Percentiles rank a stretch among this genome's conserved stretches.
These are phyloP conservation scores for Lepidurus arcticus DNA, from an alignment of 1,140 invertebrate genomes.

Conservation along the genomic window DNA sequence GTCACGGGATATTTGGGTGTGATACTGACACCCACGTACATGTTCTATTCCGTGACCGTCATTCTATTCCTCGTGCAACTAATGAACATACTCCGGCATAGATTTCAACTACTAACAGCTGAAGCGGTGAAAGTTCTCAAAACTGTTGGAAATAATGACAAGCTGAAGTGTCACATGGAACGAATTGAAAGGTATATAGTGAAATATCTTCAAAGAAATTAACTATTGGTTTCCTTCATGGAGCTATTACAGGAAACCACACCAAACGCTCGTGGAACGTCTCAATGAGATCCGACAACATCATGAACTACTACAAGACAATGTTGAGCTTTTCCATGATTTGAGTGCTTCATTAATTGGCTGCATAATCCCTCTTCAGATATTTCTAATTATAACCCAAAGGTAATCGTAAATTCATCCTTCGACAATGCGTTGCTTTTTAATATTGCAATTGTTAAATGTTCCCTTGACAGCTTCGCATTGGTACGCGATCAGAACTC, in stretches of 20 bases:
- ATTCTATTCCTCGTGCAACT: neutral
- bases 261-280: neutral
- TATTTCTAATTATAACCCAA: neutral
- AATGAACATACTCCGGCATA: neutral
- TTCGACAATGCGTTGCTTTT: neutral
- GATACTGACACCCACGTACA: neutral
- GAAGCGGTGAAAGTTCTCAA: neutral
- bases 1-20: neutral
- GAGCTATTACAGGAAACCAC: neutral
- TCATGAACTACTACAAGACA: neutral
- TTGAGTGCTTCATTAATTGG: neutral
- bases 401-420: neutral
- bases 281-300: neutral
- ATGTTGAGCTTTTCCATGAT: neutral
- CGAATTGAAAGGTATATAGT: neutral
- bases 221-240: neutral
- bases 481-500: neutral
- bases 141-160: neutral
- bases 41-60: neutral
- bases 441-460: neutral
- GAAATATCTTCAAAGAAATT: neutral
- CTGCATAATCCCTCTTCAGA: neutral
- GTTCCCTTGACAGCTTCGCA: neutral
- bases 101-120: neutral
- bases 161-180: neutral